These are phyloP conservation scores for Corydoras maculifer DNA, from an alignment of 2,113 vertebrate genomes.

Conservation along the genomic window DNA sequence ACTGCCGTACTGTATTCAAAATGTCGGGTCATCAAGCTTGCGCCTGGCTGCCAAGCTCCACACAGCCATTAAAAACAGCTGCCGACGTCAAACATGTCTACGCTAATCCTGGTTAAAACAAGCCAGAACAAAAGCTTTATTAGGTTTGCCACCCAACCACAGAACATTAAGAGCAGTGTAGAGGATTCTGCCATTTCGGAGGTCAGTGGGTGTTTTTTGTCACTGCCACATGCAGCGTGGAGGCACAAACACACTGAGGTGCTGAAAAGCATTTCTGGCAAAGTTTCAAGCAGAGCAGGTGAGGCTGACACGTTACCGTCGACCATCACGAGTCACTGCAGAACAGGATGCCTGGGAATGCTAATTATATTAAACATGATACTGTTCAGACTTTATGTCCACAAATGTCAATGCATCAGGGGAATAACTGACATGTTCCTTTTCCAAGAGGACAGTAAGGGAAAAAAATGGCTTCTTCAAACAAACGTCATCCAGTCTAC, in stretches of 20 bases:
- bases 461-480: too few species aligned
- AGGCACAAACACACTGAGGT: conserved; percentile 16
- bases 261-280: conserved; percentile 21
- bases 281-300: neutral
- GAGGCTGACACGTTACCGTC: neutral
- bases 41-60: conserved; percentile 23
- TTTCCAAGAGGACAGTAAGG: too few species aligned
- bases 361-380: neutral
- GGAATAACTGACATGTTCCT: too few species aligned
- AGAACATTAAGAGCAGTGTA: conserved; percentile 1
- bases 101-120: conserved; percentile 35
- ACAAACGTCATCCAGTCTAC: too few species aligned
- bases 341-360: neutral
- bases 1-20: neutral
- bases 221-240: conserved; percentile 7
- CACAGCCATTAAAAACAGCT: conserved; percentile 20
- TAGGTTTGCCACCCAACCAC: neutral
- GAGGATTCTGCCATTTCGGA: neutral
- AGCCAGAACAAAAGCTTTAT: conserved; percentile 4
- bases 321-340: neutral
- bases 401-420: too few species aligned
- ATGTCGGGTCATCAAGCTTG: conserved; percentile 16
- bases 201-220: conserved; percentile 10
- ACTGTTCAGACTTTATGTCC: neutral
- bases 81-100: conserved; percentile 21